Evolutionary conservation across 2,113 vertebrate genomes (phyloP), one percentile per base, ranked within the genome.

Genomic region (Edolisoma coerulescens): DNA sequence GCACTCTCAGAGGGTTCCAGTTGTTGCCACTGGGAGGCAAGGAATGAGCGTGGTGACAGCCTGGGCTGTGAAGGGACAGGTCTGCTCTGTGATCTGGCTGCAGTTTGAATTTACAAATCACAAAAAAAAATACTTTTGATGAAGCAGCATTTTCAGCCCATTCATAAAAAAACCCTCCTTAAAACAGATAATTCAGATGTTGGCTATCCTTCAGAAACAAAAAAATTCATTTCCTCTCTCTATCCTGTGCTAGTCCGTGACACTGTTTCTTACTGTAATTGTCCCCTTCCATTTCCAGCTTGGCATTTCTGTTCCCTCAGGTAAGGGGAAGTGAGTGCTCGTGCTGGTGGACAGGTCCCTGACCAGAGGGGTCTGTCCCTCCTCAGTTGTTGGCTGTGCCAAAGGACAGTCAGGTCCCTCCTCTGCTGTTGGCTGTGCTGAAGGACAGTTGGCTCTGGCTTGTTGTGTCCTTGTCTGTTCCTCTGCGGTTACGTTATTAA

Each of bases 381-480:
- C 16, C 45, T 78, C n/a, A 22, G 22, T 15, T 56, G 16, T 7
- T 56, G 61, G 16, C 61, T 67, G 27, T 80, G 41, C 63, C 27
- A 32, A 20, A 45, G 77, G 61, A 54, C 61, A 80, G 6, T 15
- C 61, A 65, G 32, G 4, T 69, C 56, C 37, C 59, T 42, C 27
- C 57, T 39, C 23, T 3, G 32, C 10, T 45, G 33, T 41, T 33
- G 14, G 37, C 50, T 17, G 0, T 63, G 68, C 53, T 64, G 17
- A 27, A 57, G 64, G 82, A 85, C 41, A 59, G 42, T 37, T 14
- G 0, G 53, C 45, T 14, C 60, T 35, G 90, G 24, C 85, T 89
- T 70, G 26, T 80, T 35, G 33, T 92, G 84, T 93, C 91, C 93
- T 97, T 96, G 93, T 81, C 93, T 35, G 0, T 78, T 69, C 67